phyloP scores from a whole-genome alignment of 2,113 vertebrate species.

The Eonycteris spelaea region DNA sequence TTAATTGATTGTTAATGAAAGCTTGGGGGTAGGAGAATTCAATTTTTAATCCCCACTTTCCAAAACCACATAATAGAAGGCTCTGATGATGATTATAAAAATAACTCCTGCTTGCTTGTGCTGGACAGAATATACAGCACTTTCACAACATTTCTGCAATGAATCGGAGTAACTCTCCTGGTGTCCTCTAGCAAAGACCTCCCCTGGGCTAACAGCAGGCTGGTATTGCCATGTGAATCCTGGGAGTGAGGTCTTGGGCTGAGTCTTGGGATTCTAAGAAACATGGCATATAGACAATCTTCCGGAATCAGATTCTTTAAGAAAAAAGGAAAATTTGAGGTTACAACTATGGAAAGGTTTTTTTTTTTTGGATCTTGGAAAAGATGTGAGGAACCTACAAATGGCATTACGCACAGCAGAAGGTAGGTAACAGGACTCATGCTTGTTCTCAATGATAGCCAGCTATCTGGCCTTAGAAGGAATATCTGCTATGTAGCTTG shows the following conservation, averaged over 20 bases:
- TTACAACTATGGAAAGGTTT: background rate
- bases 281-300: background rate
- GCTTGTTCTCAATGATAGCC: background rate
- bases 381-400: background rate
- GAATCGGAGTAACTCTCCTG: background rate
- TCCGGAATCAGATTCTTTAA: background rate
- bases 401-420: background rate
- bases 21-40: background rate
- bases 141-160: background rate
- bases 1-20: background rate
- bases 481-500: slow-evolving; percentile 49
- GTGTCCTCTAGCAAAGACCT: background rate
- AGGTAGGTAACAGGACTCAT: background rate
- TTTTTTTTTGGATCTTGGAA: background rate
- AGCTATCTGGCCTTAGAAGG: slow-evolving; percentile 50
- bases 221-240: background rate
- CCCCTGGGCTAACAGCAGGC: background rate
- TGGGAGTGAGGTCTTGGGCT: background rate
- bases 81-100: slow-evolving; percentile 26
- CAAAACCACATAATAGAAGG: background rate
- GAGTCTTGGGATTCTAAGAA: background rate
- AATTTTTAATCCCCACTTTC: background rate
- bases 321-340: background rate
- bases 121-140: background rate
- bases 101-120: background rate